Conservation (phyloP, 2,113 vertebrate genomes). For the Tenrec ecaudatus region DNA sequence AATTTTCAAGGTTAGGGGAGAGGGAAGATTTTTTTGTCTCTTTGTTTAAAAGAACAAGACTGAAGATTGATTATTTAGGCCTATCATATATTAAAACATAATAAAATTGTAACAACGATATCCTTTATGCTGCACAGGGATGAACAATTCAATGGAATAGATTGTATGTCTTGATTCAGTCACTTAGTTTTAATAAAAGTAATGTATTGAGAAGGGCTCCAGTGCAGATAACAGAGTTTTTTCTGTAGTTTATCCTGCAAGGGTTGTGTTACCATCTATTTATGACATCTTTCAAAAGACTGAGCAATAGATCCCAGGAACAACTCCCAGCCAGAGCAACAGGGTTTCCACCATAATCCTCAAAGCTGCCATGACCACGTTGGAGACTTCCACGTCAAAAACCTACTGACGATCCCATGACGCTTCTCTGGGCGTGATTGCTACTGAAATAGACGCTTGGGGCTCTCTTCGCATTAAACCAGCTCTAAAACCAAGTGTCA, state of each 20-base stretch:
- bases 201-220: background rate
- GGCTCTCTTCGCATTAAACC: background rate
- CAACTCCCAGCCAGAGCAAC: background rate
- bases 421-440: background rate
- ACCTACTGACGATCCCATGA: background rate
- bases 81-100: background rate
- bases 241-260: background rate
- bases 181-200: background rate
- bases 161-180: background rate
- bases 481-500: background rate
- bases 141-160: background rate
- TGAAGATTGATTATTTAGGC: background rate
- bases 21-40: no score
- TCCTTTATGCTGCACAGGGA: constrained; percentile 1
- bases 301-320: background rate
- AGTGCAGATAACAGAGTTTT: background rate
- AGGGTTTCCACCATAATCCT: background rate
- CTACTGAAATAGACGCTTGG: no score
- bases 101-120: background rate
- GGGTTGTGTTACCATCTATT: background rate
- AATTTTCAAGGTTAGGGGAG: background rate
- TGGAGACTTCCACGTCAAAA: background rate
- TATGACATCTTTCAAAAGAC: background rate
- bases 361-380: background rate
- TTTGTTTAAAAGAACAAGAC: background rate